Evolutionary conservation across 2,888 invertebrate genomes (phyloP), one percentile per base, ranked within the genome.

Genomic region (Crossocerus cetratus): DNA sequence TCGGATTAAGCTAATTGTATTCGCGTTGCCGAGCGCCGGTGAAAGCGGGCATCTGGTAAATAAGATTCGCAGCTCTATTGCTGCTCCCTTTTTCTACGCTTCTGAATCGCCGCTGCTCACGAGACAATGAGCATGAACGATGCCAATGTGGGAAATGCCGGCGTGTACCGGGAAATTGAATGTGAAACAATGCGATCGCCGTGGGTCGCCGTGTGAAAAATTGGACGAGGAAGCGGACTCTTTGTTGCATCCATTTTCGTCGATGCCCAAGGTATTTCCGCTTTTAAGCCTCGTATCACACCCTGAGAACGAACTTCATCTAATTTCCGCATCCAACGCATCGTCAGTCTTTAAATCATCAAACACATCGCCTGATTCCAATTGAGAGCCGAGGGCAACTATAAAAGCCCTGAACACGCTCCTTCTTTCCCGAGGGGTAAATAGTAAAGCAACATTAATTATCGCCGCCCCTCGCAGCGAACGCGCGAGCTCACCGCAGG

Each of bases 201-300:
- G 14, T 1, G 4, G 3, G 49, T 14, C 16, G 3, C 49, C 5
- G 2, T 16, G 16, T 16, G 49, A 16, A 49, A 49, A 49, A 16
- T 16, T 49, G 49, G 16, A 49, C 49, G 16, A 49, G 49, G 49
- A 49, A 49, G n/a, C 49, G 14, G 14, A 49, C 14, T 14, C 0
- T 16, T 8, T 49, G 49, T 49, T 3, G 43, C 16, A 49, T 49
- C 49, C 49, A 16, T 49, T 49, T 49, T 49, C 14, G 49, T 49
- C 49, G 49, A 49, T 16, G 55, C n/a, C 43, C 45, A 43, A 49
- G 23, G 43, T 57, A 69, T 49, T 69, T 69, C 58, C 66, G 58
- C 67, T 67, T 67, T 69, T 69, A 69, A 66, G 57, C 56, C 55
- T 11, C 21, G 58, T 22, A 53, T 58, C 42, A 53, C 42, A 18